Evolutionary conservation across 2,888 invertebrate genomes (phyloP).

Genomic region (Tiliacea citrago): DNA sequence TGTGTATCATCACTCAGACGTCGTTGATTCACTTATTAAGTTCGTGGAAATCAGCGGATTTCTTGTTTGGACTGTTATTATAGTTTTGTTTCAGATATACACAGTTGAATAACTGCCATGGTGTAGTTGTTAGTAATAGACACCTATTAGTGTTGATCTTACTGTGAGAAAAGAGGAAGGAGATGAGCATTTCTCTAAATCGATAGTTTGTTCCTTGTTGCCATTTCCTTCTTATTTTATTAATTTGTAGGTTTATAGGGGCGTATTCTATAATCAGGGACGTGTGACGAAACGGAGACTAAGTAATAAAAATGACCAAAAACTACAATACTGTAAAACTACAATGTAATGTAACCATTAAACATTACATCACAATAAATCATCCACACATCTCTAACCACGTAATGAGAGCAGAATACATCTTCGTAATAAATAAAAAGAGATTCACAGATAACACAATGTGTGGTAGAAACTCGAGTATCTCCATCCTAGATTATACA

Average conservation of each 20-base stretch:
- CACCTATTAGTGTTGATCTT: not conserved
- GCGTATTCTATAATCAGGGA: not conserved
- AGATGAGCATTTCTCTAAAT: not conserved
- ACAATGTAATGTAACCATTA: not conserved
- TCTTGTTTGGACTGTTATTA: constrained; percentile 5
- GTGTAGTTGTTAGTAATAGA: not conserved
- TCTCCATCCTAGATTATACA: constrained; percentile 60
- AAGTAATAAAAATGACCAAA: not conserved
- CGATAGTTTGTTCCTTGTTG: not conserved
- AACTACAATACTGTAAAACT: constrained; percentile 2
- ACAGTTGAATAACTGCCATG: not conserved
- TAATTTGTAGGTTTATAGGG: not conserved
- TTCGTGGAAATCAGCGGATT: constrained; percentile 34
- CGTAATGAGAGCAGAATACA: constrained; percentile 45
- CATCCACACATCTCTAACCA: constrained; percentile 25
- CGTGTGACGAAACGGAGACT: not conserved
- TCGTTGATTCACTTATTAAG: constrained; percentile 24
- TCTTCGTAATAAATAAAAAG: constrained; percentile 41
- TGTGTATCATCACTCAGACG: constrained; percentile 32
- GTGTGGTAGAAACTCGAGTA: constrained; percentile 57
- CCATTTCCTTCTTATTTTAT: not conserved
- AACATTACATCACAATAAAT: constrained; percentile 44
- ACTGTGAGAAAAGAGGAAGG: not conserved
- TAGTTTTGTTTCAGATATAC: not conserved
- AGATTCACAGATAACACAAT: constrained; percentile 56